Conservation (phyloP, 2,888 invertebrate species). For the Lochmaea capreae region DNA sequence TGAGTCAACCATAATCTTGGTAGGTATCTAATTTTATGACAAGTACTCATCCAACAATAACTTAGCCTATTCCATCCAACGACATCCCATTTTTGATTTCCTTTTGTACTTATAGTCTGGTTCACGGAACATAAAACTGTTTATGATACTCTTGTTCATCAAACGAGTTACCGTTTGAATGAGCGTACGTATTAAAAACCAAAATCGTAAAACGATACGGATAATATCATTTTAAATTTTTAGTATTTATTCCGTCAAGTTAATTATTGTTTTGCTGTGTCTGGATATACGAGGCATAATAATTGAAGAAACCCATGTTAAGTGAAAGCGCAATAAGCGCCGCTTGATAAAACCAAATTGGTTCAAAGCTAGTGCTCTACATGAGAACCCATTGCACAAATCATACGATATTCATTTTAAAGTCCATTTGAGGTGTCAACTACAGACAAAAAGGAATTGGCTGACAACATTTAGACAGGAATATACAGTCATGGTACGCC, state of each 20-base stretch:
- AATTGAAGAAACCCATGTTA: background rate
- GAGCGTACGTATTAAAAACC: constrained; percentile 27
- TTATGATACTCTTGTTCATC: constrained; percentile 32
- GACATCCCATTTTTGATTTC: background rate
- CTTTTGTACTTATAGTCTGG: constrained; percentile 29
- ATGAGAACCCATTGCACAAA: too few species aligned
- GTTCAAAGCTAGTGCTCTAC: background rate
- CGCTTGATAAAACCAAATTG: too few species aligned
- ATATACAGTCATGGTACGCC: too few species aligned
- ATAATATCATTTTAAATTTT: background rate
- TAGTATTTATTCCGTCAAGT: background rate
- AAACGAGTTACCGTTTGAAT: constrained; percentile 37
- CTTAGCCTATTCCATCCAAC: background rate
- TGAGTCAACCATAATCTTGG: background rate
- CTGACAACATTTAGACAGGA: too few species aligned
- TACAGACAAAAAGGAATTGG: too few species aligned
- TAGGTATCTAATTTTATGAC: background rate
- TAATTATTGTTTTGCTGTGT: constrained; percentile 14
- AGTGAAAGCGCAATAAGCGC: too few species aligned
- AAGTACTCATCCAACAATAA: background rate
- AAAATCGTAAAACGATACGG: constrained; percentile 35
- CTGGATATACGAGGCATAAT: background rate
- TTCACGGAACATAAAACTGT: constrained; percentile 39
- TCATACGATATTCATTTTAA: too few species aligned
- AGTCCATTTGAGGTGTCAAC: too few species aligned